phyloP scores from a whole-genome alignment of 2,113 vertebrate species.

The Burhinus bistriatus region DNA sequence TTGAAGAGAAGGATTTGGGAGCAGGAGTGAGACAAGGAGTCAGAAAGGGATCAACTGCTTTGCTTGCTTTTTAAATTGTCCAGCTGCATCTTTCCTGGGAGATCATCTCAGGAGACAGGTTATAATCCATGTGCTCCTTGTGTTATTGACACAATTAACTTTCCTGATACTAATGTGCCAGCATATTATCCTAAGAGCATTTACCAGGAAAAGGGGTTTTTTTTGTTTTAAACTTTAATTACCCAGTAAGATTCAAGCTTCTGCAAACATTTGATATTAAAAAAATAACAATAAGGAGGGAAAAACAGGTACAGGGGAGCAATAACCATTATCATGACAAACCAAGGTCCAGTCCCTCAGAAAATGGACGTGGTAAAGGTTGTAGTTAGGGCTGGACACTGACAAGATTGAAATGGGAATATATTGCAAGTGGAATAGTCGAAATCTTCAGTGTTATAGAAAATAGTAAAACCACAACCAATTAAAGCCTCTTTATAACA shows the following conservation, averaged over 20 bases:
- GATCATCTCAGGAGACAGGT: not conserved
- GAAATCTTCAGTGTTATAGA: not conserved
- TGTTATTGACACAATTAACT: not conserved
- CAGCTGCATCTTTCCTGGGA: not conserved
- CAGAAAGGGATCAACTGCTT: not conserved
- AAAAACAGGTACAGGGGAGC: not conserved
- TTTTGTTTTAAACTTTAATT: not conserved
- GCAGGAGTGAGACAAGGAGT: not conserved
- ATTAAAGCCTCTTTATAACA: not conserved
- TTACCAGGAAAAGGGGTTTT: not conserved
- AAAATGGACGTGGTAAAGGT: not conserved
- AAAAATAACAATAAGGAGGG: not conserved
- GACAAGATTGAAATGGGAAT: not conserved
- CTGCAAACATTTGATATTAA: not conserved
- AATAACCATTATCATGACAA: not conserved
- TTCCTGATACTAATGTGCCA: not conserved
- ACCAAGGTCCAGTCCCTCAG: not conserved
- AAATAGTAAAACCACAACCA: not conserved
- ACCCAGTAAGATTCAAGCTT: not conserved
- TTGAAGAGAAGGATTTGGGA: not conserved
- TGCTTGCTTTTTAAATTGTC: not conserved
- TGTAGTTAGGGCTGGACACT: not conserved
- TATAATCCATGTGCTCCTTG: not conserved
- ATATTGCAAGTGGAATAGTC: not conserved
- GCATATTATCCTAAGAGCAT: not conserved